Conservation (phyloP, 2,797 vertebrate species). For the Xyrichtys novacula region DNA sequence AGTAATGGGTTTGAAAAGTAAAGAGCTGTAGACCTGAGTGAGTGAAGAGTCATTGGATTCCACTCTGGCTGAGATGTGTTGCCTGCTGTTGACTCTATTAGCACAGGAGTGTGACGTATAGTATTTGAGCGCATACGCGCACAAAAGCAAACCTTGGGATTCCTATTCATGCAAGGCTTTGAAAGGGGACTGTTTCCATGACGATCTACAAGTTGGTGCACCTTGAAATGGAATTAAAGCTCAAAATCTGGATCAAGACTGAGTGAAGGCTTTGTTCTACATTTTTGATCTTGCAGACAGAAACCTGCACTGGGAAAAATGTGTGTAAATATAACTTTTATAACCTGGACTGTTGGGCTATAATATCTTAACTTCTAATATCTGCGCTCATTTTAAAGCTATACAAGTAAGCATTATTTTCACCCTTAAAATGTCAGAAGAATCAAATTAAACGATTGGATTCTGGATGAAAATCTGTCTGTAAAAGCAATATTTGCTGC, state of each 20-base stretch:
- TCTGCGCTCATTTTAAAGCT: too few species aligned
- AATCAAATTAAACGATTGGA: background rate
- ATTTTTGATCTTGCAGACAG: background rate
- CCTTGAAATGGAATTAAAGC: conserved; percentile 32
- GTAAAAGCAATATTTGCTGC: background rate
- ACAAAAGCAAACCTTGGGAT: conserved; percentile 28
- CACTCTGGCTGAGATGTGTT: conserved; percentile 32
- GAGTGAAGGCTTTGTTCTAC: conserved; percentile 12
- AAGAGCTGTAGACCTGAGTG: conserved; percentile 23
- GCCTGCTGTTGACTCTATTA: conserved; percentile 27
- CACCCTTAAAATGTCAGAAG: background rate
- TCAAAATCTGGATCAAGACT: conserved; percentile 21
- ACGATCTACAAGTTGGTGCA: conserved; percentile 49
- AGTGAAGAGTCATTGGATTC: conserved; percentile 39
- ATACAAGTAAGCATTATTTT: too few species aligned
- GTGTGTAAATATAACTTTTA: background rate
- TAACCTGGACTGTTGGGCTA: background rate
- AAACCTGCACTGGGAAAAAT: background rate
- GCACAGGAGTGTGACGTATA: conserved; percentile 16
- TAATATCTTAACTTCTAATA: background rate
- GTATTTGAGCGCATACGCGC: conserved; percentile 5
- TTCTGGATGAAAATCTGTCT: background rate
- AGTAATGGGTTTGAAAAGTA: conserved; percentile 38
- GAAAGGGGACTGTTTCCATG: conserved; percentile 61
- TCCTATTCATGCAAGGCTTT: conserved; percentile 15